Evolutionary conservation across 2,113 vertebrate species (phyloP).

Genomic region (Pipa parva): DNA sequence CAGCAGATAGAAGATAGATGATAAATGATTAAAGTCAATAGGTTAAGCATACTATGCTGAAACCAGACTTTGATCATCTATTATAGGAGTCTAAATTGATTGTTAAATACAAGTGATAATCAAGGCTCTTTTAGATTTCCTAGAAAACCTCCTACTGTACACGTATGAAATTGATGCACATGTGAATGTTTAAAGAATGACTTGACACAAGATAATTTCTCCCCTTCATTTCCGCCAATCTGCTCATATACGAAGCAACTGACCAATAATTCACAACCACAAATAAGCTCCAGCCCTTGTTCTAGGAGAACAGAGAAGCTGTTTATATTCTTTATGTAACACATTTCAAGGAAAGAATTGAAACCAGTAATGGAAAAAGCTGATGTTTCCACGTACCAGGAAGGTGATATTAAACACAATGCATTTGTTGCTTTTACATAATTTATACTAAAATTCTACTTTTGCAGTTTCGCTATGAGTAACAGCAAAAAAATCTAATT

Average conservation of each 20-base stretch:
- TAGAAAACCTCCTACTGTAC: neutral
- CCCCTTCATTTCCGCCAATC: conserved; percentile 8
- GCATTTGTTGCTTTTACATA: conserved; percentile 27
- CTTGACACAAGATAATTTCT: conserved; percentile 26
- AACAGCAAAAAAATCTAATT: conserved; percentile 23
- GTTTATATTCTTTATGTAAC: conserved; percentile 41
- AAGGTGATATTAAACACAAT: conserved; percentile 23
- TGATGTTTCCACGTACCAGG: conserved; percentile 10
- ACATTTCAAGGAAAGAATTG: conserved; percentile 17
- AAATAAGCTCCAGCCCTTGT: conserved; percentile 28
- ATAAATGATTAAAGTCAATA: neutral
- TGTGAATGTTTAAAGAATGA: conserved; percentile 12
- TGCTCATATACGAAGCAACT: conserved; percentile 32
- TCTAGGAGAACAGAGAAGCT: conserved; percentile 30
- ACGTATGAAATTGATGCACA: conserved; percentile 19
- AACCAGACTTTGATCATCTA: neutral
- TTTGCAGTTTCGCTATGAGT: conserved; percentile 1
- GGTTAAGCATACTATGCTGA: conserved; percentile 6
- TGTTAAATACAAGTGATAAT: conserved; percentile 6
- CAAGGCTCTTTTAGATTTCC: conserved; percentile 4
- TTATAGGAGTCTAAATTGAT: conserved; percentile 9
- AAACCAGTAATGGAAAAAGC: conserved; percentile 21
- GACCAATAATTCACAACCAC: conserved; percentile 38
- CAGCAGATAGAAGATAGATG: neutral
- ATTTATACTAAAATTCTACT: conserved; percentile 34